Conservation (phyloP, 2,113 vertebrate genomes). For the Tetrax tetrax region DNA sequence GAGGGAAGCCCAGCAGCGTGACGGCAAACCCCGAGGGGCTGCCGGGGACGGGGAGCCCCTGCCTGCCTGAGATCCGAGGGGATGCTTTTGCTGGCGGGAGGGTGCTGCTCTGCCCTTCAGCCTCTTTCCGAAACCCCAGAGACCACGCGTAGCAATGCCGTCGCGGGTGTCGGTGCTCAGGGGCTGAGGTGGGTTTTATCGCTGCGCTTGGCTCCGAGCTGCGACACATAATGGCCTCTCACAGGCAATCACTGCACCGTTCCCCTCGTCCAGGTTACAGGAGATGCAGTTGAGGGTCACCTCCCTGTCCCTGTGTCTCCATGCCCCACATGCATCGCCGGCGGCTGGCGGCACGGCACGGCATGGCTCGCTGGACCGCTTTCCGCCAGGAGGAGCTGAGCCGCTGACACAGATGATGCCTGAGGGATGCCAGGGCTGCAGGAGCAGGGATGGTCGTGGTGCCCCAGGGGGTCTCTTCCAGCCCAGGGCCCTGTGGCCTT, state of each 20-base stretch:
- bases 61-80: background rate
- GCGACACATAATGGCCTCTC: rapidly evolving
- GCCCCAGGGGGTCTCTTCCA: background rate
- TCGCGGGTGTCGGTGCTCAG: rapidly evolving
- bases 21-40: background rate
- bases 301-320: rapidly evolving
- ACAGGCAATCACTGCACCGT: rapidly evolving
- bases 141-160: rapidly evolving
- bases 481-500: background rate
- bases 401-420: background rate
- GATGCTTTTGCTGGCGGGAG: rapidly evolving
- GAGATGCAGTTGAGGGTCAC: background rate
- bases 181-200: background rate
- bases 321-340: background rate
- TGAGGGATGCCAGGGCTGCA: background rate
- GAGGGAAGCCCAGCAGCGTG: background rate
- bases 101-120: background rate
- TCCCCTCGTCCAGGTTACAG: background rate
- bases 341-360: rapidly evolving
- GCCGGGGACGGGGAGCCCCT: rapidly evolving
- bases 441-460: background rate
- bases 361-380: rapidly evolving
- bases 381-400: background rate
- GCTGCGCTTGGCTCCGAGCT: background rate
- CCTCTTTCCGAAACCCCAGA: background rate